phyloP scores from a whole-genome alignment of 1,140 invertebrate species.

The Brachionus rotundiformis region DNA sequence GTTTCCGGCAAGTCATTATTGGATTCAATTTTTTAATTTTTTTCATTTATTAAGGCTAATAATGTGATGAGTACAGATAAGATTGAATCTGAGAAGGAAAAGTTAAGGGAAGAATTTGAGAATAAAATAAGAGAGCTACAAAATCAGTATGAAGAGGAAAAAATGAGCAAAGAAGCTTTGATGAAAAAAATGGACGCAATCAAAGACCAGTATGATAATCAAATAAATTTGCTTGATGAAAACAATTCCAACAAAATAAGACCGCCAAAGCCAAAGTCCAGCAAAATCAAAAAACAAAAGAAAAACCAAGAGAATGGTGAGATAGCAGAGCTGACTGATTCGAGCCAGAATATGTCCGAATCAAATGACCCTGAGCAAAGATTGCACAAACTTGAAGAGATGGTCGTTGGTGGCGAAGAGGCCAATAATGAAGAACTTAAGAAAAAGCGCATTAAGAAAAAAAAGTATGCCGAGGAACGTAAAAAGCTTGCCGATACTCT shows the following conservation, averaged over 20 bases:
- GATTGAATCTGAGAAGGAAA: conserved; percentile 64
- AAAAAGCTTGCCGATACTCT: conserved; percentile 8
- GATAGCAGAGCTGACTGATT: neutral
- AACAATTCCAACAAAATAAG: conserved; percentile 57
- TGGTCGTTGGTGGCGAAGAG: conserved; percentile 72
- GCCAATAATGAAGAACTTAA: conserved; percentile 70
- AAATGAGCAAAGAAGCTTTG: conserved; percentile 68
- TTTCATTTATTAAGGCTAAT: neutral
- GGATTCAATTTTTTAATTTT: neutral
- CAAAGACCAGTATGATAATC: conserved; percentile 67
- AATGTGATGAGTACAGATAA: conserved; percentile 53
- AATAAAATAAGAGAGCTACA: conserved; percentile 66
- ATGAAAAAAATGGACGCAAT: conserved; percentile 68
- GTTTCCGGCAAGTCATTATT: no score
- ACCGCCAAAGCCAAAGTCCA: conserved; percentile 54
- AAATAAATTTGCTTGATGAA: conserved; percentile 65
- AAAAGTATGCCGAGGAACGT: conserved; percentile 61
- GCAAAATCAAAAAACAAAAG: conserved; percentile 39
- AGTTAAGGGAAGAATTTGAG: conserved; percentile 59
- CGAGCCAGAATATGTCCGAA: conserved; percentile 17
- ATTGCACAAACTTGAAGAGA: conserved; percentile 46
- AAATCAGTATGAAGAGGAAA: conserved; percentile 68
- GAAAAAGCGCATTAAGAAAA: conserved; percentile 68
- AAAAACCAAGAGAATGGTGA: neutral
- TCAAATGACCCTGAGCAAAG: conserved; percentile 31